Evolutionary conservation across 2,797 vertebrate genomes (phyloP).

Genomic region (Sciurus vulgaris): DNA sequence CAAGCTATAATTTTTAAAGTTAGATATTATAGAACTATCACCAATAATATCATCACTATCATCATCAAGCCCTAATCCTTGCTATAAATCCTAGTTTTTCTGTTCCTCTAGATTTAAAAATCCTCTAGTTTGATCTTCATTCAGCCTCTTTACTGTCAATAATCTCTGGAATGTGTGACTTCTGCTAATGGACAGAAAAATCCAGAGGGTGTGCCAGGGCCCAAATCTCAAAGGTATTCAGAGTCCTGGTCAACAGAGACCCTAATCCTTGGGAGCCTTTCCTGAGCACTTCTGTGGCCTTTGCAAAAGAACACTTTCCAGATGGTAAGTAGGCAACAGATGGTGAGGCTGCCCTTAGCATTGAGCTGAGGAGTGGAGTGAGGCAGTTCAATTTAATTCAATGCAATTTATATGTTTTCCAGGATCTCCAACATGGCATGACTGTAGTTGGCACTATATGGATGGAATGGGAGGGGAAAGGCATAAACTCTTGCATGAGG

Average conservation of each 20-base stretch:
- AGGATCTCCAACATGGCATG: background rate
- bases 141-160: background rate
- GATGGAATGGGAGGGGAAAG: background rate
- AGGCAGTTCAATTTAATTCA: background rate
- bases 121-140: background rate
- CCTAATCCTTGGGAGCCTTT: background rate
- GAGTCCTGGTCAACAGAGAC: background rate
- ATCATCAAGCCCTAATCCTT: background rate
- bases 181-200: background rate
- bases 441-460: background rate
- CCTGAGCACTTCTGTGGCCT: background rate
- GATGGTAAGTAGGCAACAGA: background rate
- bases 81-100: background rate
- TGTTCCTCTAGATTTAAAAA: background rate
- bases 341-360: background rate
- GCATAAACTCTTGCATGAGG: background rate
- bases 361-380: background rate
- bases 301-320: background rate
- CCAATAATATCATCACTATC: background rate
- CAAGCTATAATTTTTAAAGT: background rate
- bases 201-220: background rate
- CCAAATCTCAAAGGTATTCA: background rate
- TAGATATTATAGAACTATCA: background rate
- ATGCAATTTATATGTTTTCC: background rate
- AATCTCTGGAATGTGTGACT: background rate